phyloP scores from a whole-genome alignment of 1,140 invertebrate species.

The Melanaphis sacchari region DNA sequence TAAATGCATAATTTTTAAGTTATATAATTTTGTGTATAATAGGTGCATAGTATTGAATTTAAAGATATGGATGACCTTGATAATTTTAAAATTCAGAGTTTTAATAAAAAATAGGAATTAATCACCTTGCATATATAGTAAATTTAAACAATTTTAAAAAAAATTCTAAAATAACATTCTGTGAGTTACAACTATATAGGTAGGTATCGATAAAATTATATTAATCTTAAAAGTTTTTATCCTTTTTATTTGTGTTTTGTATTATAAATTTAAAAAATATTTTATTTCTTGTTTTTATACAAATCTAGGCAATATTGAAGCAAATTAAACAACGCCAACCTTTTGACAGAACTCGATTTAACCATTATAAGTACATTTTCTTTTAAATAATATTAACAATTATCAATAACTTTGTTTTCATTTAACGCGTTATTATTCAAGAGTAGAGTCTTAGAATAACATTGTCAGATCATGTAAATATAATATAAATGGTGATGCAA shows the following conservation, averaged over 20 bases:
- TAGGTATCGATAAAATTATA: neutral
- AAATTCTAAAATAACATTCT: neutral
- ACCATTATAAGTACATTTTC: neutral
- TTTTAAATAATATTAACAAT: neutral
- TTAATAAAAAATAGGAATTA: no score
- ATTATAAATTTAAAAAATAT: neutral
- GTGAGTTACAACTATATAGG: neutral
- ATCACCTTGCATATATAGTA: neutral
- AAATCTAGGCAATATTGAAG: neutral
- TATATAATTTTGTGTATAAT: no score
- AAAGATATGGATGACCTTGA: no score
- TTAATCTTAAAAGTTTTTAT: neutral
- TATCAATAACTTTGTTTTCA: neutral
- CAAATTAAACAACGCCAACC: neutral
- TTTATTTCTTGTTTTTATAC: neutral
- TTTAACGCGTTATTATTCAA: neutral
- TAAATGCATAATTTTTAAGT: no score
- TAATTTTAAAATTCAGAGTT: no score
- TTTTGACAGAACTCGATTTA: neutral
- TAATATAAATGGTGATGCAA: neutral
- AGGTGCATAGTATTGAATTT: no score
- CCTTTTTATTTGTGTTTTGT: neutral
- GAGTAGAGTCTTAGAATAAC: neutral
- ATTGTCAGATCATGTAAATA: neutral
- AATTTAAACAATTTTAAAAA: neutral